Conservation (phyloP, 1,140 invertebrate species). For the Oreohelix idahoensis region DNA sequence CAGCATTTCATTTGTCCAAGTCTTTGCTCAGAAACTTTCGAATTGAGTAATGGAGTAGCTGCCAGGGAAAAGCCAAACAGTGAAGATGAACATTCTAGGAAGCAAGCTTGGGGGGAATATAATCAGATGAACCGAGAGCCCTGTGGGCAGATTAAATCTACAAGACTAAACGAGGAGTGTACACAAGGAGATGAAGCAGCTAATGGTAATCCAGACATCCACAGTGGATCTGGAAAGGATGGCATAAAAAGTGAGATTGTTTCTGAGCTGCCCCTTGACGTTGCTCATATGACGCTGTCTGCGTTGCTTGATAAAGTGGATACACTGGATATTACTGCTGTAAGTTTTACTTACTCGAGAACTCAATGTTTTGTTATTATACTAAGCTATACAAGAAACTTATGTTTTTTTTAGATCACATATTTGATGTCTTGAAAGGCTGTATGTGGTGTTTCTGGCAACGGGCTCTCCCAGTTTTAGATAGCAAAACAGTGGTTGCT, state of each 20-base stretch:
- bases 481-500: no score
- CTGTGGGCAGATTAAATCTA: not conserved
- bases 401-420: no score
- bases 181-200: not conserved
- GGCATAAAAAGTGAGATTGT: not conserved
- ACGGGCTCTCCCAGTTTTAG: no score
- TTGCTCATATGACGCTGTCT: not conserved
- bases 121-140: not conserved
- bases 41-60: not conserved
- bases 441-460: no score
- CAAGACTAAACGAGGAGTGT: not conserved
- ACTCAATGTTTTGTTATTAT: no score
- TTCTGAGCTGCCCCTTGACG: not conserved
- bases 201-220: not conserved
- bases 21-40: not conserved
- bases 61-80: no score
- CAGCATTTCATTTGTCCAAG: not conserved
- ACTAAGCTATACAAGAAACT: no score
- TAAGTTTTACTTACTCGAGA: no score
- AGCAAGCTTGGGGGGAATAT: no score
- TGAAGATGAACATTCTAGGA: no score
- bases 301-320: not conserved
- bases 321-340: not conserved
- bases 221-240: not conserved
- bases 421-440: no score